Evolutionary conservation across 2,797 vertebrate species (phyloP).

Genomic region (Sylvia borin): DNA sequence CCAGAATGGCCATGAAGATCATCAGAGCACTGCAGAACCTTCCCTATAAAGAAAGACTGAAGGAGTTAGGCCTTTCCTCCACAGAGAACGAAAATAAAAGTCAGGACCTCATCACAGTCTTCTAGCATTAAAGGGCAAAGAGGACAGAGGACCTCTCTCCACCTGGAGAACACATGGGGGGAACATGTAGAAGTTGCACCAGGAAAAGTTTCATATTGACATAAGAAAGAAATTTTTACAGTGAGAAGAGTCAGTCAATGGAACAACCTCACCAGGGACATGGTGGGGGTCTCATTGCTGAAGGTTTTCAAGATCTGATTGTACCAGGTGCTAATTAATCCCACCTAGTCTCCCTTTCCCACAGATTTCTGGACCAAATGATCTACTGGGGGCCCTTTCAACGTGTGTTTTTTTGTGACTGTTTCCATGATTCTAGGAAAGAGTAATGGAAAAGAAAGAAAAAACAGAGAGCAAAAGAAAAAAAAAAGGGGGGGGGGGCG

Average conservation of each 20-base stretch:
- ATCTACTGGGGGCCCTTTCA: background rate
- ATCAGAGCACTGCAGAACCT: background rate
- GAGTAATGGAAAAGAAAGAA: background rate
- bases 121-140: background rate
- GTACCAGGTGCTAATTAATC: background rate
- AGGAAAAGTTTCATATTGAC: background rate
- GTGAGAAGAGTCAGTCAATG: background rate
- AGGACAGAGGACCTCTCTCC: background rate
- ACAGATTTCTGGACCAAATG: background rate
- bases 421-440: background rate
- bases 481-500: accelerated
- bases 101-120: background rate
- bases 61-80: background rate
- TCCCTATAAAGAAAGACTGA: background rate
- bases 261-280: accelerated
- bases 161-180: background rate
- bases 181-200: background rate
- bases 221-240: background rate
- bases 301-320: background rate
- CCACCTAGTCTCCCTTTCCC: background rate
- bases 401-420: background rate
- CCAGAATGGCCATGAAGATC: background rate
- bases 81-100: background rate
- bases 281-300: background rate
- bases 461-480: background rate